Conservation (phyloP, 2,113 vertebrate species). For the Nibea albiflora region DNA sequence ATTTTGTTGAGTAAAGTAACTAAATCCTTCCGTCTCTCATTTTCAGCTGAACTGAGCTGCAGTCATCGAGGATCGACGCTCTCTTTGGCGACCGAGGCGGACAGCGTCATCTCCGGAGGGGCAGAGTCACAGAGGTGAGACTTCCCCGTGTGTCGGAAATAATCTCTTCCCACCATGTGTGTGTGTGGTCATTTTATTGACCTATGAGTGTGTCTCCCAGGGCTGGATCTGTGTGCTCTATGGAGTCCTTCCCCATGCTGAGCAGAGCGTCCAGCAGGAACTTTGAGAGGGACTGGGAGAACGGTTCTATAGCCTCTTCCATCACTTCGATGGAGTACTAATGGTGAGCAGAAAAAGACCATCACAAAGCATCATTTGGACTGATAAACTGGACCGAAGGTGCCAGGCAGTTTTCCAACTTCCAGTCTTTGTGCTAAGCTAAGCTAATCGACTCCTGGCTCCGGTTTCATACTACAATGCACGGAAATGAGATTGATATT, state of each 20-base stretch:
- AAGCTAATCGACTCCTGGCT: background rate
- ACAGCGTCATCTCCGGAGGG: conserved; percentile 91
- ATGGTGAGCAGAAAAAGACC: conserved; percentile 80
- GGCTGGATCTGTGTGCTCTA: conserved; percentile 91
- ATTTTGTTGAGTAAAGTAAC: background rate
- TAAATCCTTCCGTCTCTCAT: conserved; percentile 11
- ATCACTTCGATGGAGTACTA: conserved; percentile 95
- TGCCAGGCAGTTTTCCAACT: background rate
- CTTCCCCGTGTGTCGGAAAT: background rate
- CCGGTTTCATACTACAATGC: background rate
- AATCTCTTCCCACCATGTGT: background rate
- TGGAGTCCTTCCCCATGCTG: conserved; percentile 91
- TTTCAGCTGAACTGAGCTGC: conserved; percentile 90
- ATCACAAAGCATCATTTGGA: background rate
- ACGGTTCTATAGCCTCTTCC: conserved; percentile 92
- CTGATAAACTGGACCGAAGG: too few relatives aligned
- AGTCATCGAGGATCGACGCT: conserved; percentile 94
- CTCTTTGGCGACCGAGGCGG: conserved; percentile 93
- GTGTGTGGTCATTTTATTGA: background rate
- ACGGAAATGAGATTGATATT: background rate
- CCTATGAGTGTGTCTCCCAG: conserved; percentile 70
- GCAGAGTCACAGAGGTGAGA: conserved; percentile 89
- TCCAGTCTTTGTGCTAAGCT: background rate
- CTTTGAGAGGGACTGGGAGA: conserved; percentile 97
- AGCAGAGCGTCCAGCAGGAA: conserved; percentile 93